A percentile compares a stretch with the other conserved stretches of the same genome.
Evolutionary conservation across 2,797 vertebrate genomes (phyloP).

Genomic region (Phoeniculus purpureus): DNA sequence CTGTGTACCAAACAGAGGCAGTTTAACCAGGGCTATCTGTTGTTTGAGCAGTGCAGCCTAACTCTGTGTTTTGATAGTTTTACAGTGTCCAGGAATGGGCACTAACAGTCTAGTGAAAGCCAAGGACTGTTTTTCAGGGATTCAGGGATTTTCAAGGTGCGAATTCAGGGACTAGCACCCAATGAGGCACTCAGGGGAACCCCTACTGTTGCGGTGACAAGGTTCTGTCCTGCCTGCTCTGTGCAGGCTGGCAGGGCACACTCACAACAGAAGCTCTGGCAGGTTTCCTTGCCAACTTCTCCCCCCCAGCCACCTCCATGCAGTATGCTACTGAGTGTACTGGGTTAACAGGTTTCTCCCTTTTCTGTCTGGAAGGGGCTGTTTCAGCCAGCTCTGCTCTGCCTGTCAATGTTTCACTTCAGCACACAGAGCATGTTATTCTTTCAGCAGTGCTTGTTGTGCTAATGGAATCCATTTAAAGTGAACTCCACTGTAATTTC

Average conservation of each 20-base stretch:
- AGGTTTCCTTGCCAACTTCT: not conserved
- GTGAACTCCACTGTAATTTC: slow-evolving; percentile 50
- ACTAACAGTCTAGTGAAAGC: not conserved
- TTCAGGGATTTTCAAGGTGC: not conserved
- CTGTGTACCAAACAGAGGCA: accelerated
- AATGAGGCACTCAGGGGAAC: not conserved
- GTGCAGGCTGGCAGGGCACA: not conserved
- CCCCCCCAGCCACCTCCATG: not conserved
- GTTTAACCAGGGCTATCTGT: not conserved
- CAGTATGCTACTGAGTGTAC: not conserved
- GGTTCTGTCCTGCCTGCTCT: not conserved
- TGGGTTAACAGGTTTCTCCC: slow-evolving; percentile 17
- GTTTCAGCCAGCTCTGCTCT: not conserved
- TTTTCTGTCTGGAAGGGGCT: not conserved
- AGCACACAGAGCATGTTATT: slow-evolving; percentile 31
- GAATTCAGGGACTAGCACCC: not conserved
- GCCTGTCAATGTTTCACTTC: slow-evolving; percentile 32
- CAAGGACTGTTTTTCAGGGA: not conserved
- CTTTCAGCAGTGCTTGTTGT: slow-evolving; percentile 37
- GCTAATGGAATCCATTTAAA: slow-evolving; percentile 56
- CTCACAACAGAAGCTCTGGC: not conserved
- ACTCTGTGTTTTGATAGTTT: not conserved
- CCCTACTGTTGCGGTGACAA: not conserved
- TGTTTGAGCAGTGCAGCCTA: not conserved
- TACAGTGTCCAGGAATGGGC: not conserved